Conservation (phyloP, 2,888 invertebrate genomes). For the Allophyes oxyacanthae region DNA sequence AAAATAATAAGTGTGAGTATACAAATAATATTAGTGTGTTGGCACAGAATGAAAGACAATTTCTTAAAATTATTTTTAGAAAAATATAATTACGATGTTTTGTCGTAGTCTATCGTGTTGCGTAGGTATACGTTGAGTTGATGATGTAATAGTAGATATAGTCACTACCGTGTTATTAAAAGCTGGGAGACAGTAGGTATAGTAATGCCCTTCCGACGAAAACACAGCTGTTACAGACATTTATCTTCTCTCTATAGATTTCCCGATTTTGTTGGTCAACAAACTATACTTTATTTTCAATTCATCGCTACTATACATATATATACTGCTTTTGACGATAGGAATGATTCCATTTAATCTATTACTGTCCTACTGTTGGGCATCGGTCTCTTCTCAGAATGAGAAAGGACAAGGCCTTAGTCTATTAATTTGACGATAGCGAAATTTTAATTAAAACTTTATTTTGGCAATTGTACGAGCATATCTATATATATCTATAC, state of each 20-base stretch:
- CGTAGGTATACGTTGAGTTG: slow-evolving; percentile 18
- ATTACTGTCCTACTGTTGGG: too few relatives aligned
- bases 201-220: slow-evolving; percentile 1
- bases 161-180: slow-evolving; percentile 12
- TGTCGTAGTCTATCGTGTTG: slow-evolving; percentile 13
- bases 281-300: too few relatives aligned
- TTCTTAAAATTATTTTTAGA: slow-evolving; percentile 39
- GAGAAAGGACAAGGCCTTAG: too few relatives aligned
- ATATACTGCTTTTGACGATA: too few relatives aligned
- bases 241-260: background rate
- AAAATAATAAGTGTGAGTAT: slow-evolving; percentile 3
- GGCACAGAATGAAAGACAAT: slow-evolving; percentile 43
- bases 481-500: too few relatives aligned
- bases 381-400: too few relatives aligned
- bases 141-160: slow-evolving; percentile 38
- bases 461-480: too few relatives aligned
- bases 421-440: too few relatives aligned
- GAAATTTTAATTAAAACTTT: too few relatives aligned
- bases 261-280: too few relatives aligned
- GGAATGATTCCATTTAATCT: too few relatives aligned
- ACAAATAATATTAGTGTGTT: slow-evolving; percentile 27
- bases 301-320: too few relatives aligned
- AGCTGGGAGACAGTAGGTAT: background rate
- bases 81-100: slow-evolving; percentile 31
- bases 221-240: slow-evolving; percentile 20